Evolutionary conservation across 2,113 vertebrate species (phyloP).

Genomic region (Callospermophilus lateralis): DNA sequence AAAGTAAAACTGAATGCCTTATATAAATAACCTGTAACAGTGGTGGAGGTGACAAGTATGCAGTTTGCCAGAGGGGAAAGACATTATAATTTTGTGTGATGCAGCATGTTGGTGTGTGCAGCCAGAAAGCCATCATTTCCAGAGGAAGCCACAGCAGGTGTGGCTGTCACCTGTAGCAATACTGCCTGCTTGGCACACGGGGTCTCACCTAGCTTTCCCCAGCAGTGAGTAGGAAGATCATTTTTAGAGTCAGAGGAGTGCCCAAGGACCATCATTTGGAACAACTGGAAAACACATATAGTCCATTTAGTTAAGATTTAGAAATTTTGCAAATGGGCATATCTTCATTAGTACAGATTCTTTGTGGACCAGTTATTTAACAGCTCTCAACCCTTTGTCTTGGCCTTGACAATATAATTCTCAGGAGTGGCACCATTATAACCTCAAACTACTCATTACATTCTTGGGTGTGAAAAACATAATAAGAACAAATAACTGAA

Average conservation of each 20-base stretch:
- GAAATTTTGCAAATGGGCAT: neutral
- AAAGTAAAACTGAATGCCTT: slow-evolving; percentile 49
- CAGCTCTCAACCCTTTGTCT: neutral
- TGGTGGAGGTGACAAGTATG: slow-evolving; percentile 47
- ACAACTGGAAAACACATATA: neutral
- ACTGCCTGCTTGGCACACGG: neutral
- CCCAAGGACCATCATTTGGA: neutral
- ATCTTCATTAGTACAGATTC: neutral
- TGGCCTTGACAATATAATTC: slow-evolving; percentile 6
- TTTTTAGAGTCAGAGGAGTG: neutral
- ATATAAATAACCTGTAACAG: slow-evolving; percentile 34
- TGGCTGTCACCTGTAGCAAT: neutral
- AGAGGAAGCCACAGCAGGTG: neutral
- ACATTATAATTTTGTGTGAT: slow-evolving; percentile 37
- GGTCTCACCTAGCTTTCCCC: neutral
- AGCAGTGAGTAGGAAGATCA: neutral
- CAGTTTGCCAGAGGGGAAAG: neutral
- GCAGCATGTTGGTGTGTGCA: neutral
- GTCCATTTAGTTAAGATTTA: slow-evolving; percentile 33
- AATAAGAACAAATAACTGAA: slow-evolving; percentile 69
- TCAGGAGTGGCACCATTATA: neutral
- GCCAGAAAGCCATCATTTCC: slow-evolving; percentile 16
- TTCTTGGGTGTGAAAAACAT: slow-evolving; percentile 1
- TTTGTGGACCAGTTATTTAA: neutral
- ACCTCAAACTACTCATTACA: slow-evolving; percentile 9